Evolutionary conservation across 2,797 vertebrate genomes (phyloP), one percentile per base, ranked within the genome.

Genomic region (Mareca strepera): DNA sequence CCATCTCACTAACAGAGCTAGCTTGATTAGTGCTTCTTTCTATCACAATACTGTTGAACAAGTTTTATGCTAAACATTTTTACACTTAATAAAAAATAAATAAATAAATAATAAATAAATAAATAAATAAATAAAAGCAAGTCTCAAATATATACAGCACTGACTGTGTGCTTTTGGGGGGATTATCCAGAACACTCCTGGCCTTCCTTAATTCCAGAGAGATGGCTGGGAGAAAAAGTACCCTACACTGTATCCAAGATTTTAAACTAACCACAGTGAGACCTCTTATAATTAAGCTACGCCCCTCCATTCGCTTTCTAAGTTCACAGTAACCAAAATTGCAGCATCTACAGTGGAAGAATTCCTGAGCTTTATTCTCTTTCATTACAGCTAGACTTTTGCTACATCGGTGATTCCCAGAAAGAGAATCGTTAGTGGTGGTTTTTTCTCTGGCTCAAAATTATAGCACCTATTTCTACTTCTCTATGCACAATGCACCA

Each of bases 261-360:
- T 88, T 94, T 74, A 60, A 93, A 88, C 85, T n/a, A 84, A 91
- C 89, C 77, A 3, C 95, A 95, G 44, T 1, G 1, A 93, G 44
- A 33, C 60, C 43, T 86, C 87, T 90, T 95, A 55, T 91, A 95
- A 95, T 96, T 95, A 95, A 80, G 48, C 82, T 85, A n/a, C 67
- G 90, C 55, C 52, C 22, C 87, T 91, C 82, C 67, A 63, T 82
- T 88, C 91, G 68, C 73, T 96, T 93, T 90, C 72, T 94, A 88
- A 96, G 74, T 82, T 93, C 5, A 0, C 70, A 2, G 7, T 82
- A 90, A 96, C 92, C 94, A 96, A 94, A 97, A 97, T 93, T 96
- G 83, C 80, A 94, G 82, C 29, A 75, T 75, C 48, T 39, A 8
- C 63, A 72, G 26, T 18, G 46, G 78, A 94, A 79, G 80, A 88